Evolutionary conservation across 2,797 vertebrate species (phyloP), one percentile per base, ranked within the genome.

Genomic region (Graptemys geographica): DNA sequence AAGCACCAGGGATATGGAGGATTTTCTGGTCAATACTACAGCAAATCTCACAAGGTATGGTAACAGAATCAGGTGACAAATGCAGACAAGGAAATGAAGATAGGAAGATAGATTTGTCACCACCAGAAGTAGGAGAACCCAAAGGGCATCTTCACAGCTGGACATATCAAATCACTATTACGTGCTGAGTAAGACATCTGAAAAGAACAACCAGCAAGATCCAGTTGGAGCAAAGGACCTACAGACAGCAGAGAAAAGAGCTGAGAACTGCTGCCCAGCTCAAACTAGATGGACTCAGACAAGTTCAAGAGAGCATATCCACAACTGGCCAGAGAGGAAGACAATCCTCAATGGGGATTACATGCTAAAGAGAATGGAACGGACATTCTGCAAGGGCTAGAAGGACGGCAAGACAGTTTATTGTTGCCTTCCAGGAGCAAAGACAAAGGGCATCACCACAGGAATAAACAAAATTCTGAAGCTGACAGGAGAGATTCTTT

Each of bases 81-180:
- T 79, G 15, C 19, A 82, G 81, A 90, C 83, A 51, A n/a, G 59
- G n/a, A 80, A 2, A 11, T 44, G 23, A 59, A 33, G 16, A 78
- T 80, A 87, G n/a, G 44, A 91, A 92, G 44, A 44, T 44, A 44
- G 44, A 84, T 78, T 13, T 4, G 21, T 81, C 10, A 0, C 3
- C 81, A 93, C 81, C 56, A 78, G 88, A 83, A 88, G 57, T 0
- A 83, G 88, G 90, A 51, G 83, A 53, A 79, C 83, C 82, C 53
- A 55, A 81, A 92, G 83, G 31, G 53, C 0, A 3, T 84, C 27
- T 85, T 85, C 25, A 1, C 56, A 91, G 80, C 82, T 84, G 90
- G 79, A 92, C 95, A 92, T 91, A 86, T 83, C 91, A 76, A 21
- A 12, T 55, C 88, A 83, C 72, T 86, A 53, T 11, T 23, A 37